Percentiles rank a stretch among this genome's conserved stretches.
These are phyloP conservation scores for Callinectes sapidus DNA, from an alignment of 2,888 invertebrate species.

Conservation along the genomic window DNA sequence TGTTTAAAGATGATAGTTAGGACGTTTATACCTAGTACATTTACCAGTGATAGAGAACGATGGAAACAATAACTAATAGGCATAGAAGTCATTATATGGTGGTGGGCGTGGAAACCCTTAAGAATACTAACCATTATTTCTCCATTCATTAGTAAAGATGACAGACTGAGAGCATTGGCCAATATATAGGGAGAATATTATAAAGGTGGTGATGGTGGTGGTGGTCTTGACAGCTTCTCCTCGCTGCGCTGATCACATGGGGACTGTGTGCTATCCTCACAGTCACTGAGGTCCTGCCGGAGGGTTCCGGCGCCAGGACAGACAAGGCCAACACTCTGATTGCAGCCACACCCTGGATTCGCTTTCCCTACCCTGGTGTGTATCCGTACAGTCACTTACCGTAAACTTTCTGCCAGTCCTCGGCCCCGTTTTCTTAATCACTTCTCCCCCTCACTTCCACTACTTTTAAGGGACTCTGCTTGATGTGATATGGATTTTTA, in stretches of 20 bases:
- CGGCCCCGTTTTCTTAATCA: not conserved
- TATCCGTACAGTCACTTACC: too few relatives aligned
- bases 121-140: not conserved
- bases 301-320: constrained; percentile 84
- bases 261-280: constrained; percentile 84
- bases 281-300: constrained; percentile 80
- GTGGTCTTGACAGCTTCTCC: constrained; percentile 80
- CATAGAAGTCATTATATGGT: too few relatives aligned
- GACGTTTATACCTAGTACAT: too few relatives aligned
- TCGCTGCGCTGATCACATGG: constrained; percentile 88
- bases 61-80: too few relatives aligned
- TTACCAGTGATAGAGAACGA: too few relatives aligned
- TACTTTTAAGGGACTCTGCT: too few relatives aligned
- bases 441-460: too few relatives aligned
- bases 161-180: not conserved
- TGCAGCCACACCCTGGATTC: constrained; percentile 81
- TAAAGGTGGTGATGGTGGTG: not conserved
- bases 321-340: constrained; percentile 77
- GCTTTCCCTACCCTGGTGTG: constrained; percentile 84
- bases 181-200: not conserved
- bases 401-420: not conserved
- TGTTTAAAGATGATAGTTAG: too few relatives aligned
- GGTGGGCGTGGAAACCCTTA: too few relatives aligned
- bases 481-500: not conserved
- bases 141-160: not conserved